phyloP scores from a whole-genome alignment of 2,113 vertebrate genomes.

The Corythornis cristatus region DNA sequence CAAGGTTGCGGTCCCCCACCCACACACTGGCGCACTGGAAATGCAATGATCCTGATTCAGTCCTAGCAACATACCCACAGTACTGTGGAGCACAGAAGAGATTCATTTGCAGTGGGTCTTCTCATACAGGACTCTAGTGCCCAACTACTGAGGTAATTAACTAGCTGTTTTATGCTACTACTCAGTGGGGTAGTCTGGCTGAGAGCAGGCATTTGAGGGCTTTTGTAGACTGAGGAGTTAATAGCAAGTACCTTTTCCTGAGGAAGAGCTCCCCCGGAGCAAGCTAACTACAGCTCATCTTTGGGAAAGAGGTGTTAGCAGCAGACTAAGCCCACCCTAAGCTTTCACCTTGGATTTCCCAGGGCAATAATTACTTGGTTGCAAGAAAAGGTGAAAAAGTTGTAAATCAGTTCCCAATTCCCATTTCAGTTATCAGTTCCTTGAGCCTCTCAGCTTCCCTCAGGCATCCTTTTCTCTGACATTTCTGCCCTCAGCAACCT shows the following conservation, averaged over 20 bases:
- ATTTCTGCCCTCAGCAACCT: constrained; percentile 14
- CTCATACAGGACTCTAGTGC: background rate
- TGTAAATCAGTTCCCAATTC: background rate
- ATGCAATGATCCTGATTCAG: background rate
- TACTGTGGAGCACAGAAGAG: background rate
- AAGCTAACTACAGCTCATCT: background rate
- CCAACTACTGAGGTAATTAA: background rate
- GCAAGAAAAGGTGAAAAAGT: background rate
- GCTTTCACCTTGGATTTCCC: background rate
- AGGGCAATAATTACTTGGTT: background rate
- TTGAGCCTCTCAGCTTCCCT: background rate
- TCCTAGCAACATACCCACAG: background rate
- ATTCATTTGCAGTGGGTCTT: background rate
- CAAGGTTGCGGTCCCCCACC: background rate
- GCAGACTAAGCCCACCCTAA: background rate
- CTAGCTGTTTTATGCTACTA: background rate
- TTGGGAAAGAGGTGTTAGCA: background rate
- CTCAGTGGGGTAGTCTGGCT: background rate
- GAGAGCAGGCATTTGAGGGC: background rate
- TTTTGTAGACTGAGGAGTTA: background rate
- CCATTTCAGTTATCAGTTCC: background rate
- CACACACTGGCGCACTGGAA: background rate
- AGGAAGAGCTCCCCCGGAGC: background rate
- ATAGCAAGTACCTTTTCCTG: background rate
- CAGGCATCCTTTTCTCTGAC: constrained; percentile 3